Evolutionary conservation across 2,797 vertebrate species (phyloP).

Genomic region (Bradypodion pumilum): DNA sequence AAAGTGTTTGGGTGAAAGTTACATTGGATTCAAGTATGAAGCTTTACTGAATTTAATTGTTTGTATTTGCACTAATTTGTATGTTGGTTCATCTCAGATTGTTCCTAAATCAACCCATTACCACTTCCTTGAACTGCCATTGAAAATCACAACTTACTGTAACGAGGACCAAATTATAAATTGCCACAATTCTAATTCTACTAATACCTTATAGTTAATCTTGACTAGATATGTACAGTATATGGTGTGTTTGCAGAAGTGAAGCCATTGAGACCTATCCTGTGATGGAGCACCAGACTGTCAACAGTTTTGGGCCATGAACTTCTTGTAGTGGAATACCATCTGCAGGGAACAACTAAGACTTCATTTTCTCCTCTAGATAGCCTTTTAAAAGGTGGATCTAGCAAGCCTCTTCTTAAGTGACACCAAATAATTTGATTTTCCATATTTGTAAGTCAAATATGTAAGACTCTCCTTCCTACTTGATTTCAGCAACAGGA

Average conservation of each 20-base stretch:
- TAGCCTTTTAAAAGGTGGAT: background rate
- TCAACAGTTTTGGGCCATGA: background rate
- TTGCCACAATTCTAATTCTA: background rate
- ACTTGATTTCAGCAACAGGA: background rate
- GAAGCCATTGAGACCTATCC: background rate
- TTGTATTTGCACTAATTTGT: conserved; percentile 15
- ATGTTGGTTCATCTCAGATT: background rate
- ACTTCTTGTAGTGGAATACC: background rate
- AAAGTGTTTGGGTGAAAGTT: background rate
- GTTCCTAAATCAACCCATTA: background rate
- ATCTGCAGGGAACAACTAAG: background rate
- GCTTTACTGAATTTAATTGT: background rate
- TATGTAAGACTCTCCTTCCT: background rate
- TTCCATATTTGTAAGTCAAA: background rate
- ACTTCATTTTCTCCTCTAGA: background rate
- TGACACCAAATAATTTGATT: background rate
- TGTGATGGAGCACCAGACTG: background rate
- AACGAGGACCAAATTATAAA: background rate
- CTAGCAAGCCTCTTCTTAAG: background rate
- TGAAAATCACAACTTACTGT: background rate
- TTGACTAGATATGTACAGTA: background rate
- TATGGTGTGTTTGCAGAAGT: background rate
- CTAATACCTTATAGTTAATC: background rate
- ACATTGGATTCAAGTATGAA: background rate
- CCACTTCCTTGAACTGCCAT: background rate